A percentile compares a stretch with the other conserved stretches of the same genome.
These are phyloP conservation scores for Baryphthengus martii DNA, from an alignment of 2,113 vertebrate genomes.

Conservation along the genomic window DNA sequence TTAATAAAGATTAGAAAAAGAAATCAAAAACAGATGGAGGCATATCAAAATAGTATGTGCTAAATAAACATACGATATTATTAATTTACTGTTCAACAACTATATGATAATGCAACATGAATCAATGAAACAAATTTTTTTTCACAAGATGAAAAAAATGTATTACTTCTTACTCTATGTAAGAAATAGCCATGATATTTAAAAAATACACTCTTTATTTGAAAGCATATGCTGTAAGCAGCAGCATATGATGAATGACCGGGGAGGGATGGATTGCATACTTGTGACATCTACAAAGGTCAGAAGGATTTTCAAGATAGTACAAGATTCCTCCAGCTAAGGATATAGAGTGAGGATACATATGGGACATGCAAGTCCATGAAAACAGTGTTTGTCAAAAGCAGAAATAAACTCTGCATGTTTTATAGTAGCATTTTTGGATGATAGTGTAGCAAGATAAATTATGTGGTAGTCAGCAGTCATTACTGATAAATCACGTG, in stretches of 20 bases:
- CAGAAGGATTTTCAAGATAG: not conserved
- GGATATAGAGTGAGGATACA: not conserved
- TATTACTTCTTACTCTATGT: not conserved
- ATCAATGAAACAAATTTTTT: not conserved
- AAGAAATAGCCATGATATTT: not conserved
- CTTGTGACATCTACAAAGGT: not conserved
- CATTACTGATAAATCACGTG: not conserved
- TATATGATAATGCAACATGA: not conserved
- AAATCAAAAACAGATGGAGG: not conserved
- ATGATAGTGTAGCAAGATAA: not conserved
- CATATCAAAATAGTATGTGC: not conserved
- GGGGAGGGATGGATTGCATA: not conserved
- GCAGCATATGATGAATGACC: not conserved
- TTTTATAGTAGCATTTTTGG: not conserved
- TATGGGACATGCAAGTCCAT: not conserved
- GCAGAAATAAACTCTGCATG: not conserved
- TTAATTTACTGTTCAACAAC: not conserved
- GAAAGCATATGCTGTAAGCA: not conserved
- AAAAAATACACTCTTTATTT: not conserved
- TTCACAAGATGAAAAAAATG: not conserved
- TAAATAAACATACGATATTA: not conserved
- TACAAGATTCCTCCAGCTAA: not conserved
- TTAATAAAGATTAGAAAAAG: not conserved
- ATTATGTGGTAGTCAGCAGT: not conserved
- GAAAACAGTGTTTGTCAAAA: not conserved